Evolutionary conservation across 2,888 invertebrate genomes (phyloP).

Genomic region (Lepidonotus clava): DNA sequence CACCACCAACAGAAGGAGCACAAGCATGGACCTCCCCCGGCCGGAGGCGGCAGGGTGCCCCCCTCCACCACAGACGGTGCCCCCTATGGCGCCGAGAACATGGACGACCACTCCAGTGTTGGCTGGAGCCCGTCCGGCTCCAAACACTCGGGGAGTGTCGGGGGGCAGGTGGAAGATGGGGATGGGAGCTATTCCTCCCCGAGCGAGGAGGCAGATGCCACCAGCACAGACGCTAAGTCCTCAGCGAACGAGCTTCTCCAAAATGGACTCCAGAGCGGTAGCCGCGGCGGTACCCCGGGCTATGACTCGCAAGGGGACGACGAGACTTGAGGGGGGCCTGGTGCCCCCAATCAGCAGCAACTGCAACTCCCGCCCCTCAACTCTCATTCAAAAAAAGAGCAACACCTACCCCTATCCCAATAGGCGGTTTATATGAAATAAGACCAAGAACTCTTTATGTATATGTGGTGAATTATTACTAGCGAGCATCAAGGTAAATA

Average conservation of each 20-base stretch:
- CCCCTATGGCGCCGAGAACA: conserved; percentile 32
- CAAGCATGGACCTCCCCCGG: not conserved
- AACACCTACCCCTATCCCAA: not conserved
- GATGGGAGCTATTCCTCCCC: conserved; percentile 27
- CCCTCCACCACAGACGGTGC: conserved; percentile 43
- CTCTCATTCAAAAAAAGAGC: not conserved
- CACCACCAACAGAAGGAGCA: not conserved
- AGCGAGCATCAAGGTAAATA: conserved; percentile 4
- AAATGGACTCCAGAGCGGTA: conserved; percentile 12
- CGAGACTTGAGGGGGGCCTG: not conserved
- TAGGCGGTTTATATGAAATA: not conserved
- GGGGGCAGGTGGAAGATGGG: conserved; percentile 29
- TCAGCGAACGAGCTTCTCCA: not conserved
- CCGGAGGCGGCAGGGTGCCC: conserved; percentile 17
- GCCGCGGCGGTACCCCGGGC: not conserved
- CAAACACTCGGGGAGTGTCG: conserved; percentile 28
- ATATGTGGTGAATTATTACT: conserved; percentile 10
- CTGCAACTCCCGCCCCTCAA: not conserved
- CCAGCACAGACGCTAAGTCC: conserved; percentile 33
- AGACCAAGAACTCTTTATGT: not conserved
- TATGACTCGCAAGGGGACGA: conserved; percentile 12
- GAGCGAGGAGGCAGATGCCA: not conserved
- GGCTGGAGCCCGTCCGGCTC: conserved; percentile 53
- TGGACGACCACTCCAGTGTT: conserved; percentile 51
- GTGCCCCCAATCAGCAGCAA: no score